Conservation (phyloP, 2,113 vertebrate species). For the Motacilla tschutschensis region DNA sequence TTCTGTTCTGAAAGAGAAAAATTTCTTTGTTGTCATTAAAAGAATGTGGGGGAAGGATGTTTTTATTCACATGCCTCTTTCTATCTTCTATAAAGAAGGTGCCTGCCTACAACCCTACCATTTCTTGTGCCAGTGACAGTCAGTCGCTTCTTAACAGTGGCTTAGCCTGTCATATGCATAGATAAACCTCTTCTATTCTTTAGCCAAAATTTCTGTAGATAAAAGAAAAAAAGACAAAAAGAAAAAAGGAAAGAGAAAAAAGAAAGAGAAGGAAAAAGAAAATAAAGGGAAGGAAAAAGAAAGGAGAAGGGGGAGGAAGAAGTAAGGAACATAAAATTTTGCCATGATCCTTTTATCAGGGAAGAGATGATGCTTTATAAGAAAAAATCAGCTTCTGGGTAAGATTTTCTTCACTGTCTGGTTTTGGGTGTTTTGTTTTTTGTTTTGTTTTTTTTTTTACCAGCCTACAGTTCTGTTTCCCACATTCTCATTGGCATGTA, state of each 20-base stretch:
- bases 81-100: neutral
- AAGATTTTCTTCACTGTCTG: neutral
- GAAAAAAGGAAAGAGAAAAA: too few species aligned
- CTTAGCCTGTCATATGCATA: neutral
- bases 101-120: neutral
- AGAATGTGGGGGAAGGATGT: neutral
- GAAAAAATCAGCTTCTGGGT: neutral
- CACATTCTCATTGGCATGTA: neutral
- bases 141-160: neutral
- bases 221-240: neutral
- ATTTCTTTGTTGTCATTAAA: neutral
- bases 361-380: neutral
- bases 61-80: neutral
- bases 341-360: neutral
- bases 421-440: neutral
- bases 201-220: neutral
- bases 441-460: neutral
- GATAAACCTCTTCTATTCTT: neutral
- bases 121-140: neutral
- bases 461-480: neutral
- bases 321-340: neutral
- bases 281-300: too few species aligned
- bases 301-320: neutral
- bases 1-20: neutral
- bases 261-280: neutral